Conservation (phyloP, 1,140 invertebrate genomes). For the Batillaria attramentaria region DNA sequence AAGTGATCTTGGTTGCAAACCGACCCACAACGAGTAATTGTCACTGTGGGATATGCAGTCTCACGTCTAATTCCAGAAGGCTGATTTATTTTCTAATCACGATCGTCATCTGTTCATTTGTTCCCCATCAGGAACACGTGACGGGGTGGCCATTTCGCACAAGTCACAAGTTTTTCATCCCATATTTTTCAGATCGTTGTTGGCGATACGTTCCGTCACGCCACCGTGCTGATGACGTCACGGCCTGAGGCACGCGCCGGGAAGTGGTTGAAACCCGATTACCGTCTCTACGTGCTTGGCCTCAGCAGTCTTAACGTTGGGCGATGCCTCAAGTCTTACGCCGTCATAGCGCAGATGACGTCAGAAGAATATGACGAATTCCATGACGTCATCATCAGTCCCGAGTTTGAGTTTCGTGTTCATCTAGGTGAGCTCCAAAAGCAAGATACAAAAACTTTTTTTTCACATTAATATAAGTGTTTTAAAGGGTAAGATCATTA, state of each 20-base stretch:
- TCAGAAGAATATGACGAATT: constrained; percentile 51
- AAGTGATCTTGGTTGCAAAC: too few species aligned
- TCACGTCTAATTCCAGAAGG: too few species aligned
- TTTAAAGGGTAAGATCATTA: constrained; percentile 40
- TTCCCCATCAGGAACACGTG: too few species aligned
- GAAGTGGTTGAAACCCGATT: constrained; percentile 44
- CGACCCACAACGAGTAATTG: too few species aligned
- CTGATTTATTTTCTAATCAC: too few species aligned
- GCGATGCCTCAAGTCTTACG: constrained; percentile 51
- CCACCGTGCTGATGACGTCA: constrained; percentile 47
- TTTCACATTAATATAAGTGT: too few species aligned
- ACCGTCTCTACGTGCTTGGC: constrained; percentile 56
- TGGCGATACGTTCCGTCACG: constrained; percentile 42
- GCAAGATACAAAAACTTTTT: too few species aligned
- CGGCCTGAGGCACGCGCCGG: constrained; percentile 43
- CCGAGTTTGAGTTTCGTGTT: constrained; percentile 41
- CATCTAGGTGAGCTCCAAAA: constrained; percentile 47
- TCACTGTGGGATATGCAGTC: too few species aligned
- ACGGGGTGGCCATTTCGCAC: too few species aligned
- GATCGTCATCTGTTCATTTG: too few species aligned
- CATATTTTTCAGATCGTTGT: constrained; percentile 39
- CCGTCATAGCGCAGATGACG: constrained; percentile 43
- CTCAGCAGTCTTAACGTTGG: constrained; percentile 43
- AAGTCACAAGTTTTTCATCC: too few species aligned
- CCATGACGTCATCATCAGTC: constrained; percentile 41